Evolutionary conservation across 2,888 invertebrate genomes (phyloP).

Genomic region (Acanthococcus lagerstroemiae): DNA sequence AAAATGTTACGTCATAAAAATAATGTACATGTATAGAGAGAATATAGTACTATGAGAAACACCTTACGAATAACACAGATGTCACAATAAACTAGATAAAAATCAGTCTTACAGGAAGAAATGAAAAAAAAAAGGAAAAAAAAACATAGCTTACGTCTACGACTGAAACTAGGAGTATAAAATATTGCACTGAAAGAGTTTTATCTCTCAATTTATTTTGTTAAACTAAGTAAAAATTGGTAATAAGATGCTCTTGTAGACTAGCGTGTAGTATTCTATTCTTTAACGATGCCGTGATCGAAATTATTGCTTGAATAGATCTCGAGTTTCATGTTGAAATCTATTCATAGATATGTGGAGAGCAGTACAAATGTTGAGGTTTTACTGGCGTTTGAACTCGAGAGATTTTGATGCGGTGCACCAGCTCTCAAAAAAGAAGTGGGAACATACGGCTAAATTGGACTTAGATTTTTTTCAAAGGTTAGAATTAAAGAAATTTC

Average conservation of each 20-base stretch:
- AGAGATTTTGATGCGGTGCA: no score
- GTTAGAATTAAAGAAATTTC: no score
- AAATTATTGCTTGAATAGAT: no score
- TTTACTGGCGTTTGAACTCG: no score
- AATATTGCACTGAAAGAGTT: constrained; percentile 1
- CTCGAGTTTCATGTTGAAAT: no score
- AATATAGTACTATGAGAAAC: not conserved
- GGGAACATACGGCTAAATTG: no score
- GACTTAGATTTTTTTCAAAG: no score
- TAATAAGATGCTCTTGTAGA: not conserved
- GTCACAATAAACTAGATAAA: constrained; percentile 14
- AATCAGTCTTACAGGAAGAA: constrained; percentile 26
- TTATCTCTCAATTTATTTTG: not conserved
- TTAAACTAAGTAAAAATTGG: not conserved
- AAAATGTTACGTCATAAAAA: not conserved
- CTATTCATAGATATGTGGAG: no score
- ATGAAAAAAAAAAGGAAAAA: constrained; percentile 10
- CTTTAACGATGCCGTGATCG: no score
- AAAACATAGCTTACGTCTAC: not conserved
- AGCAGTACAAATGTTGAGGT: no score
- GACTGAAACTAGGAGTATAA: not conserved
- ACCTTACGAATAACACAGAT: constrained; percentile 18
- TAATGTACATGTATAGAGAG: not conserved
- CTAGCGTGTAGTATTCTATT: no score
- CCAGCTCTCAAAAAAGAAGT: no score